phyloP scores from a whole-genome alignment of 2,113 vertebrate genomes.

The Cyphomyrus plagiostoma region DNA sequence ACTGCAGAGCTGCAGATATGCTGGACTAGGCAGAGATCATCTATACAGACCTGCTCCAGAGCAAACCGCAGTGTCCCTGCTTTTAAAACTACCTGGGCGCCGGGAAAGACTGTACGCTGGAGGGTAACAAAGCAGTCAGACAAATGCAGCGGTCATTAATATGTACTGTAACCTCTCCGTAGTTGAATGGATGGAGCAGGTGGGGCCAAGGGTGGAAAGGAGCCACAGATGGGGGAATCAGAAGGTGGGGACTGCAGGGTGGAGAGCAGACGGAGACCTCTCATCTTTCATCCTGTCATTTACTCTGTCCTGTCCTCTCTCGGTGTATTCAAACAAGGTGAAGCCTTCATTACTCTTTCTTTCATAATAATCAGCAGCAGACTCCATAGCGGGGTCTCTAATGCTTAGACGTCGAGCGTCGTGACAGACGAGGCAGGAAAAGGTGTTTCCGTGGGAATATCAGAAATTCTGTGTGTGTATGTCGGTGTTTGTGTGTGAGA shows the following conservation, averaged over 20 bases:
- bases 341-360: background rate
- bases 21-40: conserved; percentile 20
- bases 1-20: background rate
- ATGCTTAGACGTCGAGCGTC: background rate
- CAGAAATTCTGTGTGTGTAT: background rate
- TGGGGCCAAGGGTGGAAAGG: background rate
- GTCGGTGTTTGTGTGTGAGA: conserved; percentile 5
- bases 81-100: conserved; percentile 34
- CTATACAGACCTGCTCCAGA: conserved; percentile 3
- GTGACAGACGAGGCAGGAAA: background rate
- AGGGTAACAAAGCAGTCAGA: background rate
- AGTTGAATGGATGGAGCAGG: conserved; percentile 16
- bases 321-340: background rate
- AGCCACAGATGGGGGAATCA: conserved; percentile 22
- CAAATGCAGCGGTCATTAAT: conserved; percentile 44
- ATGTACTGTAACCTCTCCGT: conserved; percentile 30
- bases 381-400: background rate
- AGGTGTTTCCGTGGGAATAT: background rate
- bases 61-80: conserved; percentile 27
- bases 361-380: background rate
- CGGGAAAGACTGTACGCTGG: conserved; percentile 44
- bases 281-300: conserved; percentile 35
- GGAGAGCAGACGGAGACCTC: conserved; percentile 9
- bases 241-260: conserved; percentile 22
- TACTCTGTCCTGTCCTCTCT: conserved; percentile 24